Conservation (phyloP, 2,888 invertebrate species). For the Exephanes ischioxanthus region DNA sequence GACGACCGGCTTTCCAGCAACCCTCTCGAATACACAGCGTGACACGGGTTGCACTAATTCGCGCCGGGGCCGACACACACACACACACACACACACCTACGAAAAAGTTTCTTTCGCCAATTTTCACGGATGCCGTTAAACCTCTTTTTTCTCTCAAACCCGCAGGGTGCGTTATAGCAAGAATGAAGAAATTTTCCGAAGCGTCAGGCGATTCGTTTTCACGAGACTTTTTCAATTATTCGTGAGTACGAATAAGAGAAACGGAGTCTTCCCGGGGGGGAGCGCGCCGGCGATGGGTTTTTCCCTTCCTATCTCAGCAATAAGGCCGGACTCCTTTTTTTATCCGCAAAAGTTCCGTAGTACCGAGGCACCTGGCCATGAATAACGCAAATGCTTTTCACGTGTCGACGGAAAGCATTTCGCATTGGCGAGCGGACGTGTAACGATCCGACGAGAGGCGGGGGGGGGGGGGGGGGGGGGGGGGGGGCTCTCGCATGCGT, state of each 20-base stretch:
- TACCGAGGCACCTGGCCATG: constrained; percentile 40
- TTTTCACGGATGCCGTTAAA: constrained; percentile 25
- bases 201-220: constrained; percentile 23
- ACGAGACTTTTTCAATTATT: constrained; percentile 34
- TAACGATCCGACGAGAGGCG: constrained; percentile 51
- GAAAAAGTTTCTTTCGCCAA: constrained; percentile 39
- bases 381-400: constrained; percentile 64
- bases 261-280: neutral
- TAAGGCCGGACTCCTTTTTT: constrained; percentile 1
- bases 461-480: neutral
- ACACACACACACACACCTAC: neutral
- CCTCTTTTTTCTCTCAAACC: constrained; percentile 10
- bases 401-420: constrained; percentile 60
- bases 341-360: constrained; percentile 8
- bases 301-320: constrained; percentile 3
- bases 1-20: constrained; percentile 12
- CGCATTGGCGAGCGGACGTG: constrained; percentile 45
- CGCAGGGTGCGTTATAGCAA: neutral
- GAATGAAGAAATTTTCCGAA: constrained; percentile 11
- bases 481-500: constrained; percentile 22
- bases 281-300: neutral
- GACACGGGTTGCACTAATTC: constrained; percentile 48
- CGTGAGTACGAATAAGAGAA: neutral
- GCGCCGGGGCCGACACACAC: neutral
- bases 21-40: neutral